These are phyloP conservation scores for Petaurus breviceps DNA, from an alignment of 2,113 vertebrate genomes.

Conservation along the genomic window DNA sequence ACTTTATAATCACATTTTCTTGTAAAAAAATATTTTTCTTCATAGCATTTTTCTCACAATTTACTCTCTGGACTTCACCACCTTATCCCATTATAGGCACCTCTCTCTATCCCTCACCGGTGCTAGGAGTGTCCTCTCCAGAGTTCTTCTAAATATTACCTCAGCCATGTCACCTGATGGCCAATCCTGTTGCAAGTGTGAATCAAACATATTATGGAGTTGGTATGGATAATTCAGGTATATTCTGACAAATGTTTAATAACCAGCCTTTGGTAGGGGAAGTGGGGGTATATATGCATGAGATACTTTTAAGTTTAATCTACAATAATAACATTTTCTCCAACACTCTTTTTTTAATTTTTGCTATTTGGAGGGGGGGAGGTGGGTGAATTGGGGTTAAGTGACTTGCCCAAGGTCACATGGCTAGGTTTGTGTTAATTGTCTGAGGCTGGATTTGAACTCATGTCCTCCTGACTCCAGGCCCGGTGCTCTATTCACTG, in stretches of 20 bases:
- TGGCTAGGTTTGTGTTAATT: no score
- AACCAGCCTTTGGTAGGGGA: neutral
- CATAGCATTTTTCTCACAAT: neutral
- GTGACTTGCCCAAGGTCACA: no score
- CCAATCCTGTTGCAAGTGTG: neutral
- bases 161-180: neutral
- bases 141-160: neutral
- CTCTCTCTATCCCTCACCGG: neutral
- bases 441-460: no score
- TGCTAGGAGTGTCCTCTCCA: neutral
- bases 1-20: neutral
- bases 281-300: neutral
- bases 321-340: neutral
- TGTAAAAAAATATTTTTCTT: neutral
- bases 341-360: no score
- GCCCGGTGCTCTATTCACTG: no score
- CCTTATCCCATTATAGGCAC: neutral
- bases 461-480: no score
- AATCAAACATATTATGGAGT: neutral
- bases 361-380: no score
- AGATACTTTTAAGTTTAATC: neutral
- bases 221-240: neutral
- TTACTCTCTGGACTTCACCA: neutral
- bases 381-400: no score
- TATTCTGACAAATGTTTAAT: neutral